These are phyloP conservation scores for Periplaneta americana DNA, from an alignment of 1,140 invertebrate species.

Conservation along the genomic window DNA sequence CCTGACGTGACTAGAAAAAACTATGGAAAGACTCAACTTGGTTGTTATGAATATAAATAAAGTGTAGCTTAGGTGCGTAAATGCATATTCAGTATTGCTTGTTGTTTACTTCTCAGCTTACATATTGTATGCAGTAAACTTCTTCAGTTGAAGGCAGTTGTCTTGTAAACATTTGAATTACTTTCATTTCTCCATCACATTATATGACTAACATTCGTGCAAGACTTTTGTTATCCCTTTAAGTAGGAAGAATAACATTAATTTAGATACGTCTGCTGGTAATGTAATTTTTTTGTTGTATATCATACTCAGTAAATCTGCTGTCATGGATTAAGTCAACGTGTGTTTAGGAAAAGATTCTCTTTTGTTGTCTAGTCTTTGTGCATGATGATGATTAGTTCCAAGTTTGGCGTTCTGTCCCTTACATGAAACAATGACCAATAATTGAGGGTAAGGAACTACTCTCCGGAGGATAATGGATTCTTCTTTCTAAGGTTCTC, in stretches of 20 bases:
- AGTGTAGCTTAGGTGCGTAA: no score
- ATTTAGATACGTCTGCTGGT: neutral
- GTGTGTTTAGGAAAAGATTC: neutral
- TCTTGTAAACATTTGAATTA: no score
- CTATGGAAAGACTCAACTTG: no score
- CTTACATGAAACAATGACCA: conserved; percentile 18
- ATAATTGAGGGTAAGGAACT: conserved; percentile 11
- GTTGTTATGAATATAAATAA: no score
- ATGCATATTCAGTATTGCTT: no score
- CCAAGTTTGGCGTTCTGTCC: neutral
- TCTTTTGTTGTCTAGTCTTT: neutral
- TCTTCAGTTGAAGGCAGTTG: no score
- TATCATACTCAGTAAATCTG: neutral
- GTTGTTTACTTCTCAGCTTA: no score
- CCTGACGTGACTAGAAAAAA: no score
- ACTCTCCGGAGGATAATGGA: conserved; percentile 21
- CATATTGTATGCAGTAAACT: no score
- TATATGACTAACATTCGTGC: no score
- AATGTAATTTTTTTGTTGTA: neutral
- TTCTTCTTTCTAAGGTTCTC: conserved; percentile 16
- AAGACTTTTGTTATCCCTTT: neutral
- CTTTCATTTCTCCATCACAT: no score
- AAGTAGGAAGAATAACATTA: neutral
- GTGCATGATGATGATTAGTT: conserved; percentile 8
- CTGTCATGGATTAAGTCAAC: no score